These are phyloP conservation scores for Cygnus buccinator DNA, from an alignment of 2,113 vertebrate species.

Conservation along the genomic window DNA sequence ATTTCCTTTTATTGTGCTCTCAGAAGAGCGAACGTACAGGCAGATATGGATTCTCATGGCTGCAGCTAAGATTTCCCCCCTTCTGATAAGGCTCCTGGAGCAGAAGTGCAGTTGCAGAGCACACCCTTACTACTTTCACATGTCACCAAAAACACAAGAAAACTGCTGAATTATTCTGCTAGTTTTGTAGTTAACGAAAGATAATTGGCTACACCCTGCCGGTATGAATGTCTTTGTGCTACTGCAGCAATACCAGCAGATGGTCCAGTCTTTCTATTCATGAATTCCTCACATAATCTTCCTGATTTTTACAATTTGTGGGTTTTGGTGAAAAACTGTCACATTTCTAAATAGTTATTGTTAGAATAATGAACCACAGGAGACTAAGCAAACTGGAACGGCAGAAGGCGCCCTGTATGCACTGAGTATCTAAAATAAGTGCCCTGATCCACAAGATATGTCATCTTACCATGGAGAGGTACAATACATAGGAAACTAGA, in stretches of 20 bases:
- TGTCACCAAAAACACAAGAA: neutral
- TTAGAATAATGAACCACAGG: slow-evolving; percentile 28
- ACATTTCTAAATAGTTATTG: neutral
- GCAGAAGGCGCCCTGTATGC: neutral
- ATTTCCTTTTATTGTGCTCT: neutral
- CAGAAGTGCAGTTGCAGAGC: neutral
- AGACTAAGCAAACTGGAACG: slow-evolving; percentile 44
- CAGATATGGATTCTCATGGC: neutral
- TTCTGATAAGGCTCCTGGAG: neutral
- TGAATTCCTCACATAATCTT: neutral
- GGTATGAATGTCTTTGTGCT: neutral
- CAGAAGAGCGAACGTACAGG: neutral
- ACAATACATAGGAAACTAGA: slow-evolving; percentile 64
- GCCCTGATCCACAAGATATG: slow-evolving; percentile 14
- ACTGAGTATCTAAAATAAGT: slow-evolving; percentile 34
- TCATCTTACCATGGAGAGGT: slow-evolving; percentile 45
- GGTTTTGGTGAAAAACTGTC: neutral
- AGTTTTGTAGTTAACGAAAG: neutral
- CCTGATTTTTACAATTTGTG: slow-evolving; percentile 17
- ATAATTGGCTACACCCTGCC: neutral
- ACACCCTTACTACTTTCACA: neutral
- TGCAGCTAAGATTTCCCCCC: neutral
- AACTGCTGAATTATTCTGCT: slow-evolving; percentile 27
- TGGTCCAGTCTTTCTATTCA: neutral
- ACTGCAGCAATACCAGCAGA: slow-evolving; percentile 15